Percentiles rank a stretch among this genome's conserved stretches.
Evolutionary conservation across 2,113 vertebrate species (phyloP).

Genomic region (Ophiodon elongatus): DNA sequence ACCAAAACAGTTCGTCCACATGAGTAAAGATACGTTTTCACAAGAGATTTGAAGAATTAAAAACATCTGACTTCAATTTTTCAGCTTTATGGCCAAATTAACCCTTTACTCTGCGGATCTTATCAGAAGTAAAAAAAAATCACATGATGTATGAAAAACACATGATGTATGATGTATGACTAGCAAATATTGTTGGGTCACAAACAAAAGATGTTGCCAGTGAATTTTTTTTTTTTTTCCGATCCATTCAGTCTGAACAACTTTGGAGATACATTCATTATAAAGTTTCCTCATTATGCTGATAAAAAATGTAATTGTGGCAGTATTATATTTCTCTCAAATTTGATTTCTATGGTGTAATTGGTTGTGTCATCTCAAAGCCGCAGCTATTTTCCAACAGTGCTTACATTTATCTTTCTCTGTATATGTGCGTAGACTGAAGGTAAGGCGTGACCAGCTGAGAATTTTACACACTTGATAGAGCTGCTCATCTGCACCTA

Average conservation of each 20-base stretch:
- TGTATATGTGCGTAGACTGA: not conserved
- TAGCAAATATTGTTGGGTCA: too few species aligned
- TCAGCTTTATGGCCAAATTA: too few species aligned
- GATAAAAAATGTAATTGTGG: not conserved
- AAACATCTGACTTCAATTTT: too few species aligned
- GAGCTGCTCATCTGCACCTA: not conserved
- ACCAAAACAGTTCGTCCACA: too few species aligned
- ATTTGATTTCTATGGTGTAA: not conserved
- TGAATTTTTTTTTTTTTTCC: not conserved
- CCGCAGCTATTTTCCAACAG: not conserved
- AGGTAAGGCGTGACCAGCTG: not conserved
- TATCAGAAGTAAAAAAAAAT: too few species aligned
- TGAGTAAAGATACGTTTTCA: too few species aligned
- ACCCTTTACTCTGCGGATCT: too few species aligned
- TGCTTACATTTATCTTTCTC: not conserved
- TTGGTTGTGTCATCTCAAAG: not conserved
- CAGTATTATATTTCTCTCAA: not conserved
- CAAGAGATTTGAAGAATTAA: too few species aligned
- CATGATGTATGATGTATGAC: too few species aligned
- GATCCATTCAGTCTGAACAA: not conserved
- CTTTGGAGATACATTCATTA: not conserved
- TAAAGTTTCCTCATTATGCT: not conserved
- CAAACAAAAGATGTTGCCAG: not conserved
- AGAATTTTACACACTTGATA: not conserved
- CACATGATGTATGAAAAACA: too few species aligned